phyloP scores from a whole-genome alignment of 1,140 invertebrate species.

The Procambarus virginalis region DNA sequence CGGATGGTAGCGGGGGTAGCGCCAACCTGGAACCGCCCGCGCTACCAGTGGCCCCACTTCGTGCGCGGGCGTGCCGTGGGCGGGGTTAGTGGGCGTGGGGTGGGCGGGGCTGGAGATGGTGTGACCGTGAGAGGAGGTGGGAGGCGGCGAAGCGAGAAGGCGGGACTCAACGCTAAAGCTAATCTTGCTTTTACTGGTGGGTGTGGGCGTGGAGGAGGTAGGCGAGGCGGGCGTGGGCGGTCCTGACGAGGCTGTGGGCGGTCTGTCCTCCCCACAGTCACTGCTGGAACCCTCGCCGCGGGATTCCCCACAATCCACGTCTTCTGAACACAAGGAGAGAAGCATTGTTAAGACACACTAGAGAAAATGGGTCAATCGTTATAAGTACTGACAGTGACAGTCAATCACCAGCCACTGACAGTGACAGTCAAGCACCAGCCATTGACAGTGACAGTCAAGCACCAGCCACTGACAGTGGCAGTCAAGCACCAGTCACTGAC shows the following conservation, averaged over 20 bases:
- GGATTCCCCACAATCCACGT: constrained; percentile 43
- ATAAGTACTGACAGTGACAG: too few relatives aligned
- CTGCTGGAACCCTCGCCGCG: constrained; percentile 62
- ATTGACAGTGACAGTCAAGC: too few relatives aligned
- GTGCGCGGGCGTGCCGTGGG: constrained; percentile 31
- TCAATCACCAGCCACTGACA: too few relatives aligned
- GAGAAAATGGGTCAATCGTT: too few relatives aligned
- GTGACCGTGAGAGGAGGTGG: constrained; percentile 41
- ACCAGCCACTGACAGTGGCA: too few relatives aligned
- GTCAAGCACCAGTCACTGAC: too few relatives aligned
- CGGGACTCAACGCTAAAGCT: constrained; percentile 70
- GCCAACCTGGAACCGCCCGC: constrained; percentile 54
- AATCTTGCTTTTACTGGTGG: constrained; percentile 65
- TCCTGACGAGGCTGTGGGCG: constrained; percentile 51
- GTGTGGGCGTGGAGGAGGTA: constrained; percentile 60
- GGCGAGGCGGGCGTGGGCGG: constrained; percentile 54
- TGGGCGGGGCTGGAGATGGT: constrained; percentile 30
- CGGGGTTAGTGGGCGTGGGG: constrained; percentile 53
- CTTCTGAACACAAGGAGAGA: constrained; percentile 18
- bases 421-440: too few relatives aligned
- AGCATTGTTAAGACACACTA: too few relatives aligned
- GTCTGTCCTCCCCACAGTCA: constrained; percentile 53
- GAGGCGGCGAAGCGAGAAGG: constrained; percentile 53
- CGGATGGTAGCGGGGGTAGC: constrained; percentile 58
- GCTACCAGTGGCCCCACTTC: constrained; percentile 51